A percentile compares a stretch with the other conserved stretches of the same genome.
phyloP scores from a whole-genome alignment of 1,140 invertebrate genomes.

The Condylostylus longicornis region DNA sequence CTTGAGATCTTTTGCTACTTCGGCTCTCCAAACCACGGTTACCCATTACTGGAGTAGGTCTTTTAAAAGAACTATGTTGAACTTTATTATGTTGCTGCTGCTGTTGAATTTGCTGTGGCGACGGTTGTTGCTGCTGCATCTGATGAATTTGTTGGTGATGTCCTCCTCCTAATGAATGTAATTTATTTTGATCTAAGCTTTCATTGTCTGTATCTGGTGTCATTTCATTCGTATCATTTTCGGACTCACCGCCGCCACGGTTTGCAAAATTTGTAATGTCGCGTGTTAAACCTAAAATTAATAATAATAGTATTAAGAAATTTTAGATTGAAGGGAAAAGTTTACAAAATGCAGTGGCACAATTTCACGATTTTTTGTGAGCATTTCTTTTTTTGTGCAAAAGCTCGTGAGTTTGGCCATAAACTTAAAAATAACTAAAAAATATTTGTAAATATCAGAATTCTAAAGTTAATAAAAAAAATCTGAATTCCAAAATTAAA shows the following conservation, averaged over 20 bases:
- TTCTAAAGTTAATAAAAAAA: too few relatives aligned
- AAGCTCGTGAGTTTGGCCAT: too few relatives aligned
- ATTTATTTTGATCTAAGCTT: conserved; percentile 18
- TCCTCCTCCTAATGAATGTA: conserved; percentile 8
- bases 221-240: conserved; percentile 43
- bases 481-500: too few relatives aligned
- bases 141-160: conserved; percentile 29
- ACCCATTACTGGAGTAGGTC: conserved; percentile 38
- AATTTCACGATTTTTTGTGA: too few relatives aligned
- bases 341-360: neutral
- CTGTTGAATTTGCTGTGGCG: too few relatives aligned
- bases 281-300: conserved; percentile 20
- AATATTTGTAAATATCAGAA: too few relatives aligned
- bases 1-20: conserved; percentile 42
- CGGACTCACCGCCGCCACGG: conserved; percentile 40
- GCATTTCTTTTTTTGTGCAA: too few relatives aligned
- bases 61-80: conserved; percentile 37
- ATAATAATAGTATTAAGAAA: too few relatives aligned
- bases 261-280: conserved; percentile 27
- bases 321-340: neutral
- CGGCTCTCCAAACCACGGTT: conserved; percentile 35
- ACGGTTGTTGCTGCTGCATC: conserved; percentile 20
- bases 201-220: conserved; percentile 41
- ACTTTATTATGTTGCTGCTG: conserved; percentile 16
- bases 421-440: too few relatives aligned